phyloP scores from a whole-genome alignment of 1,140 invertebrate genomes.

The Drosophila aff. region DNA sequence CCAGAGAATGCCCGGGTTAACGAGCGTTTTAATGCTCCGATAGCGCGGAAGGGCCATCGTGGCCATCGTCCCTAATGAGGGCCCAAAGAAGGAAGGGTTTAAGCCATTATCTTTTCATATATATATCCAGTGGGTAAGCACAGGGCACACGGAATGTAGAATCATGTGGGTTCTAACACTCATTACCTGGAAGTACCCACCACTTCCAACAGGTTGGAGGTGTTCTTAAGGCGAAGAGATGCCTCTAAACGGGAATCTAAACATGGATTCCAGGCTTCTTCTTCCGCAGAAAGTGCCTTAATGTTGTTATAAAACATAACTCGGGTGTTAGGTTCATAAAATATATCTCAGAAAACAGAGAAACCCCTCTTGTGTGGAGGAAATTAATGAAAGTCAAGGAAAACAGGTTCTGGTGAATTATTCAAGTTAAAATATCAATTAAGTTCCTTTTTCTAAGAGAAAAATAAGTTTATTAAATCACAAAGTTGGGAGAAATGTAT shows the following conservation, averaged over 20 bases:
- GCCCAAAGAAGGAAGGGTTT: constrained; percentile 6
- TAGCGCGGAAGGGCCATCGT: constrained; percentile 27
- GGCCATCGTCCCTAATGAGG: constrained; percentile 18
- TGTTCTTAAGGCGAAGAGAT: not conserved
- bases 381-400: not conserved
- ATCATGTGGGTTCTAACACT: constrained; percentile 21
- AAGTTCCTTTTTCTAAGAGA: not conserved
- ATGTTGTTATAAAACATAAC: not conserved
- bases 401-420: not conserved
- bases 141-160: not conserved
- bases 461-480: not conserved
- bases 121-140: constrained; percentile 23
- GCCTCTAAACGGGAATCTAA: not conserved
- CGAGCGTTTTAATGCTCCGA: constrained; percentile 79
- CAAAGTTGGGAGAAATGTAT: not conserved
- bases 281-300: not conserved
- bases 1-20: constrained; percentile 50
- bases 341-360: not conserved
- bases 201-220: constrained; percentile 2
- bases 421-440: not conserved
- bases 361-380: not conserved
- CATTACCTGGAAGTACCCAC: constrained; percentile 20
- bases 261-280: not conserved
- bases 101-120: constrained; percentile 11
- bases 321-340: not conserved